phyloP scores from a whole-genome alignment of 2,113 vertebrate species.

The Silurus glanis region DNA sequence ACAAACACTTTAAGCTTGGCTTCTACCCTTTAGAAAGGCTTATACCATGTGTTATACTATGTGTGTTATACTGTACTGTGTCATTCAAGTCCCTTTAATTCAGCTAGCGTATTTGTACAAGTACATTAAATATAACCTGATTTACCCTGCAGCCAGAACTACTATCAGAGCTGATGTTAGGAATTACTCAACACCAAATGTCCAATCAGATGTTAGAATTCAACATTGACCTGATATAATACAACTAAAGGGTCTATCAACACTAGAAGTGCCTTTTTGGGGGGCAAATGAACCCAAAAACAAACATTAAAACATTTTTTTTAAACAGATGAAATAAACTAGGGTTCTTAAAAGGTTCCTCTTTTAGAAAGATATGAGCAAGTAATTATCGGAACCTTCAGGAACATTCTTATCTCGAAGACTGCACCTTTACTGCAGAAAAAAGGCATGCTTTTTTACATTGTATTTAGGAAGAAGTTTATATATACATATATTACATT shows the following conservation, averaged over 20 bases:
- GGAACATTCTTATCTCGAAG: too few species aligned
- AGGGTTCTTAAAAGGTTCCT: too few species aligned
- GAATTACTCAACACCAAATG: neutral
- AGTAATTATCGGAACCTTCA: too few species aligned
- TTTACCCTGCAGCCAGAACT: neutral
- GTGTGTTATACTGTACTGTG: too few species aligned
- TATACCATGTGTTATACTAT: neutral
- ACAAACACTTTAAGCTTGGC: neutral
- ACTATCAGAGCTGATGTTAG: neutral
- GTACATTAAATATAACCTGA: neutral
- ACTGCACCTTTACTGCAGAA: too few species aligned
- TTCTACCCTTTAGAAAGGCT: neutral
- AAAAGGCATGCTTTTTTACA: neutral
- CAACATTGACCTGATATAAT: neutral
- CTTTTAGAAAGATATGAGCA: too few species aligned
- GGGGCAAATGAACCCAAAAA: too few species aligned
- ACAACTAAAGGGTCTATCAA: neutral
- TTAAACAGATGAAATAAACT: too few species aligned
- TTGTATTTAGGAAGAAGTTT: neutral
- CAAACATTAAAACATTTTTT: too few species aligned
- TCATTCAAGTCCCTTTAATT: neutral
- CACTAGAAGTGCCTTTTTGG: too few species aligned
- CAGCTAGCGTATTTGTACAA: neutral
- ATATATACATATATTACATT: neutral
- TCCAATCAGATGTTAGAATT: neutral